phyloP scores from a whole-genome alignment of 2,113 vertebrate species.

The Xiphias gladius region DNA sequence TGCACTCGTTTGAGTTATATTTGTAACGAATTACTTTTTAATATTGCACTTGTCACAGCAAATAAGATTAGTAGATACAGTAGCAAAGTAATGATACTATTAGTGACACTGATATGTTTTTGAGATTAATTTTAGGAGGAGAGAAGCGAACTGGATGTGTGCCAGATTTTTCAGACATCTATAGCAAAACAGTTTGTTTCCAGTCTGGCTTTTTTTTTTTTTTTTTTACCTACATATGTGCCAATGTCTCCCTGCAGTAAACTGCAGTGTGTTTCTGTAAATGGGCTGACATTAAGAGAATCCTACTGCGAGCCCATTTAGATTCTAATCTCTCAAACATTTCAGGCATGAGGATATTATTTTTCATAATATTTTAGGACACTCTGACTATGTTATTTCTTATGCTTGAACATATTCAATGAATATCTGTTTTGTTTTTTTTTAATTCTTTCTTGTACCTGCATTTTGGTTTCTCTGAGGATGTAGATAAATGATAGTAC shows the following conservation, averaged over 20 bases:
- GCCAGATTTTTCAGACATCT: constrained; percentile 22
- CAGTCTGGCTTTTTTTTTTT: constrained; percentile 38
- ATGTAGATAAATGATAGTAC: constrained; percentile 22
- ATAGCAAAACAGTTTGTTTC: constrained; percentile 12
- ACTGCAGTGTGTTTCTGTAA: constrained; percentile 29
- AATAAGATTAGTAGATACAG: constrained; percentile 27
- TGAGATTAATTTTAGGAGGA: constrained; percentile 14
- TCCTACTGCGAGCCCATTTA: not conserved
- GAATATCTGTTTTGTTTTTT: not conserved
- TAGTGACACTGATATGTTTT: constrained; percentile 41
- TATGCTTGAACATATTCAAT: constrained; percentile 45
- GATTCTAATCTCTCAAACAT: not conserved
- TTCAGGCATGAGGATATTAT: not conserved
- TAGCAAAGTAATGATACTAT: constrained; percentile 50
- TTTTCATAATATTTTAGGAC: constrained; percentile 17
- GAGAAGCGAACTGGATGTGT: constrained; percentile 1
- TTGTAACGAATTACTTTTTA: constrained; percentile 39
- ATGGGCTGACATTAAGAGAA: constrained; percentile 9
- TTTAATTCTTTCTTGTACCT: constrained; percentile 20
- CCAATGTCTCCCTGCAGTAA: constrained; percentile 25
- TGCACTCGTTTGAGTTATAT: constrained; percentile 40
- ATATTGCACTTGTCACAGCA: constrained; percentile 39
- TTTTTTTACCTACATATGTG: constrained; percentile 34
- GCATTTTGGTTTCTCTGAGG: constrained; percentile 15
- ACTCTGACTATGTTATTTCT: constrained; percentile 27